Evolutionary conservation across 2,888 invertebrate species (phyloP).

Genomic region (Trachelus iudaicus): DNA sequence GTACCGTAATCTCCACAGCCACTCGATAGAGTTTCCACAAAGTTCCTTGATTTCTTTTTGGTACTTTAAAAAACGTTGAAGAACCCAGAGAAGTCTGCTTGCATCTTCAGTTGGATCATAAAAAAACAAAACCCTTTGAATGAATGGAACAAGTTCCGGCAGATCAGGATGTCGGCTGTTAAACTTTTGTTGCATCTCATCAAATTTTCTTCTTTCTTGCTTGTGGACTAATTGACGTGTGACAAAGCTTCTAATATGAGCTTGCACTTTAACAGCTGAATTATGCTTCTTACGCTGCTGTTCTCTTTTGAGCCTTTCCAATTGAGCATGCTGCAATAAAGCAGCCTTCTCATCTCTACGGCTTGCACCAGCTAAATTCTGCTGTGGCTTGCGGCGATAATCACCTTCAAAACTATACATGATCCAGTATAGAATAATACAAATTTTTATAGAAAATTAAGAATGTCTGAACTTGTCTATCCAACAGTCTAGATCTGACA

Average conservation of each 20-base stretch:
- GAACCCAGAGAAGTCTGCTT: slow-evolving; percentile 69
- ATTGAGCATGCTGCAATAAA: slow-evolving; percentile 82
- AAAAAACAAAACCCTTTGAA: slow-evolving; percentile 81
- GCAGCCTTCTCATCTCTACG: slow-evolving; percentile 77
- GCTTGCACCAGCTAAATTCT: slow-evolving; percentile 91
- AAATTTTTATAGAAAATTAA: neutral
- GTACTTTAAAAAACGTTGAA: slow-evolving; percentile 63
- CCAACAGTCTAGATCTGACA: neutral
- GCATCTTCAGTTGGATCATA: slow-evolving; percentile 77
- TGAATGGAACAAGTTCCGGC: slow-evolving; percentile 69
- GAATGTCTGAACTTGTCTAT: neutral
- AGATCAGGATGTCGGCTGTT: slow-evolving; percentile 62
- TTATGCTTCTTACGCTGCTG: slow-evolving; percentile 79
- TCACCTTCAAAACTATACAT: slow-evolving; percentile 90
- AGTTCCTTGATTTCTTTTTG: slow-evolving; percentile 59
- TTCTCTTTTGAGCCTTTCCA: slow-evolving; percentile 89
- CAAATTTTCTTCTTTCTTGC: slow-evolving; percentile 77
- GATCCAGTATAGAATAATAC: neutral
- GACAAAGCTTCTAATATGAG: slow-evolving; percentile 81
- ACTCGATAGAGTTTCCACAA: slow-evolving; percentile 56
- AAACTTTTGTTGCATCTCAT: slow-evolving; percentile 69
- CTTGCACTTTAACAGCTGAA: slow-evolving; percentile 85
- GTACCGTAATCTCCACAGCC: slow-evolving; percentile 65
- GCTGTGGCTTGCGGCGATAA: slow-evolving; percentile 86
- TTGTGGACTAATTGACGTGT: slow-evolving; percentile 76